phyloP scores from a whole-genome alignment of 1,140 invertebrate genomes.

The Trichonephila clavipes region DNA sequence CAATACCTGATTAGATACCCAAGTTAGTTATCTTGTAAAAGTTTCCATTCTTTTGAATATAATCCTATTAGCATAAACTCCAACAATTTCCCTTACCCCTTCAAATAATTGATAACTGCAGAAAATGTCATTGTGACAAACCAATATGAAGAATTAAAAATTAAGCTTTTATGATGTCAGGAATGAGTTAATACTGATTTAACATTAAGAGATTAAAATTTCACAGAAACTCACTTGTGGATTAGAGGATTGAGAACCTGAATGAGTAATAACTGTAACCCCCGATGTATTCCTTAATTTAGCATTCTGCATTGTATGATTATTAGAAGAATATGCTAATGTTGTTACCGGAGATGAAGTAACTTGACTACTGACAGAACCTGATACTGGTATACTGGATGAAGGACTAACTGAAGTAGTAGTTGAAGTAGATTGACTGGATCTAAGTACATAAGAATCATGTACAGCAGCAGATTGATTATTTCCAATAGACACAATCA shows the following conservation, averaged over 20 bases:
- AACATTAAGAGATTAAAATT: not conserved
- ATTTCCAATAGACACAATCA: conserved; percentile 71
- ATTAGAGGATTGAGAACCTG: conserved; percentile 63
- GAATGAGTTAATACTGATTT: too few relatives aligned
- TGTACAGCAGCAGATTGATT: conserved; percentile 27
- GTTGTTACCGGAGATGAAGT: conserved; percentile 45
- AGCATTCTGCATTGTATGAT: conserved; percentile 48
- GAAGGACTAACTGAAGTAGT: conserved; percentile 70
- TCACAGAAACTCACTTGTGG: conserved; percentile 58
- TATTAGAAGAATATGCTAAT: conserved; percentile 39
- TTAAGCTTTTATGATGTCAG: too few relatives aligned
- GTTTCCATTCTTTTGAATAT: too few relatives aligned
- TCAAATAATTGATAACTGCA: too few relatives aligned
- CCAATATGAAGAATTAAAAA: too few relatives aligned
- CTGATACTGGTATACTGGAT: conserved; percentile 53
- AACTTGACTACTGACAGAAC: conserved; percentile 53
- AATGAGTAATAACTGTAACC: conserved; percentile 70
- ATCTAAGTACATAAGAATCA: conserved; percentile 56
- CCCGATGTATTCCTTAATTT: conserved; percentile 69
- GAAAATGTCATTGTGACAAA: too few relatives aligned
- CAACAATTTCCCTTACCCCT: too few relatives aligned
- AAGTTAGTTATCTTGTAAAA: too few relatives aligned
- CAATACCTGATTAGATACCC: too few relatives aligned
- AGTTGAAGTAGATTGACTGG: conserved; percentile 76
- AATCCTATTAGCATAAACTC: too few relatives aligned